These are phyloP conservation scores for Drosophila macrothrix DNA, from an alignment of 2,888 invertebrate genomes.

Conservation along the genomic window DNA sequence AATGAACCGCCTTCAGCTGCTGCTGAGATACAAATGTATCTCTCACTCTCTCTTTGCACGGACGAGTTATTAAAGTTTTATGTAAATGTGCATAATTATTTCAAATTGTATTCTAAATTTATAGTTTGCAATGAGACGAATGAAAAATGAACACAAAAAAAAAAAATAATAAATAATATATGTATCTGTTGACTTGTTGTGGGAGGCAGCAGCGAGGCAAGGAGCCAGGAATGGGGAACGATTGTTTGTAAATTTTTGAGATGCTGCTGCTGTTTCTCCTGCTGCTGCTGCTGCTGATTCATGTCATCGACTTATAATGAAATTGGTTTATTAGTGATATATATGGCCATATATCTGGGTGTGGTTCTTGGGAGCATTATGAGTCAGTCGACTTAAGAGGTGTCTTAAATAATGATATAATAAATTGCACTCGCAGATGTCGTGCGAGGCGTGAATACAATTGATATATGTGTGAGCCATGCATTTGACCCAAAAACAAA, in stretches of 20 bases:
- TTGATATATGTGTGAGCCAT: constrained; percentile 18
- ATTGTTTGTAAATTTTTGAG: constrained; percentile 60
- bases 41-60: constrained; percentile 47
- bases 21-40: constrained; percentile 1
- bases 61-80: constrained; percentile 69
- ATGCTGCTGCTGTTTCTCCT: constrained; percentile 38
- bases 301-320: constrained; percentile 70
- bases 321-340: constrained; percentile 77
- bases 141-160: constrained; percentile 24
- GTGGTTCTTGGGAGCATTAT: constrained; percentile 36
- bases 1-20: constrained; percentile 35
- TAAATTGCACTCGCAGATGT: constrained; percentile 29
- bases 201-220: background rate
- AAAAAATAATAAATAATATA: constrained; percentile 17
- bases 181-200: constrained; percentile 43
- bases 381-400: constrained; percentile 47
- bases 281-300: constrained; percentile 63
- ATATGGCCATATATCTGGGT: constrained; percentile 57
- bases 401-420: constrained; percentile 47
- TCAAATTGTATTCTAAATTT: constrained; percentile 78
- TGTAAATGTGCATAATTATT: constrained; percentile 77
- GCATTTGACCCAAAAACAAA: constrained; percentile 17
- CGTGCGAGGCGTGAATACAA: constrained; percentile 18
- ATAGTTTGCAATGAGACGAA: constrained; percentile 74
- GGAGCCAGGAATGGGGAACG: background rate